phyloP scores from a whole-genome alignment of 2,113 vertebrate species.

The Myiagra hebetior region DNA sequence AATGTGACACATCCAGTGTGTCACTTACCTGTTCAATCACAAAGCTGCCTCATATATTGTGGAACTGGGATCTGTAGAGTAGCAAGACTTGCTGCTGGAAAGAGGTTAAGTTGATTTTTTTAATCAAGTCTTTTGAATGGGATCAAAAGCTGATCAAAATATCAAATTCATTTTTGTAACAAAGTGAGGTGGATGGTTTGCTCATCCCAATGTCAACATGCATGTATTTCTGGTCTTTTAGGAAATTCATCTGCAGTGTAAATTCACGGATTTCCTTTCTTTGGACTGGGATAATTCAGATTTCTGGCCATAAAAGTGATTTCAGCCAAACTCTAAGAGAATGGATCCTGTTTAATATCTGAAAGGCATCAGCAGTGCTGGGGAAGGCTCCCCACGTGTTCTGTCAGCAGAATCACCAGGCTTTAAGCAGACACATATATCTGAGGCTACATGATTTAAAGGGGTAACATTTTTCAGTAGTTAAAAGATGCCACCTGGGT shows the following conservation, averaged over 20 bases:
- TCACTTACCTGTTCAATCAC: not conserved
- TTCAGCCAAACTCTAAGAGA: not conserved
- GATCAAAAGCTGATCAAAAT: not conserved
- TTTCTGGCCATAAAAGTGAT: not conserved
- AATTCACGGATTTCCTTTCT: not conserved
- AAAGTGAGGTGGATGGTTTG: not conserved
- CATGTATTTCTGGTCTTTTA: not conserved
- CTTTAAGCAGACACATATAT: not conserved
- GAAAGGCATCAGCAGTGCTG: not conserved
- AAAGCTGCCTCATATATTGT: not conserved
- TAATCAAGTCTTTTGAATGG: not conserved
- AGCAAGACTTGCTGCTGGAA: not conserved
- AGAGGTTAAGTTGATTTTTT: not conserved
- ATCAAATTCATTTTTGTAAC: not conserved
- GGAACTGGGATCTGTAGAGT: not conserved
- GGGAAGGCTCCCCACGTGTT: not conserved
- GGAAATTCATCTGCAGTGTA: not conserved
- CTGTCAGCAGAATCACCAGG: not conserved
- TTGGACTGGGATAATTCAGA: not conserved
- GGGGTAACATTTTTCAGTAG: conserved; percentile 19
- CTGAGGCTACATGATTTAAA: not conserved
- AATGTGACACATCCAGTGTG: not conserved
- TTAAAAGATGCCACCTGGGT: not conserved
- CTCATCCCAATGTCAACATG: not conserved
- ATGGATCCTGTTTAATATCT: not conserved